A percentile compares a stretch with the other conserved stretches of the same genome.
Conservation (phyloP, 2,888 invertebrate species). For the Priocnemis perturbator region DNA sequence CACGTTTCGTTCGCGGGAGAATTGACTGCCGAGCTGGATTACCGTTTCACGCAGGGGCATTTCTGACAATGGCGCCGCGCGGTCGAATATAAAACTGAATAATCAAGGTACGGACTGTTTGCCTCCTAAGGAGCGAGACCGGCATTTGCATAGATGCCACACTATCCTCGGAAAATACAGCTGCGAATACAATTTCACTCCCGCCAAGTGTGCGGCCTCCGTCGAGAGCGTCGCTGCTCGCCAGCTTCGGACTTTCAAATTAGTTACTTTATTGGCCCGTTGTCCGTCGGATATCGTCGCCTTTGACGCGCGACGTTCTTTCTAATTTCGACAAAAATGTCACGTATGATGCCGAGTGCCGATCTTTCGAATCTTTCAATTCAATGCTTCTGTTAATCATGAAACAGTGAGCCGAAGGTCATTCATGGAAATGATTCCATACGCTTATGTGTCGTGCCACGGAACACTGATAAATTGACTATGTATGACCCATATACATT, state of each 20-base stretch:
- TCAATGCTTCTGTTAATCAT: not conserved
- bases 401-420: too few relatives aligned
- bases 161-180: conserved; percentile 18
- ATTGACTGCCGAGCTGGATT: conserved; percentile 23
- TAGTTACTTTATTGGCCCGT: conserved; percentile 1
- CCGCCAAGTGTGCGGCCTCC: not conserved
- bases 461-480: too few relatives aligned
- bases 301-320: conserved; percentile 1
- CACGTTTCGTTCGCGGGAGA: conserved; percentile 17
- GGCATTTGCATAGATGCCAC: conserved; percentile 22
- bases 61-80: not conserved
- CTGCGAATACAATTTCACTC: conserved; percentile 21
- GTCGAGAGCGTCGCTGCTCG: not conserved
- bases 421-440: too few relatives aligned
- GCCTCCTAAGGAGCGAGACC: not conserved
- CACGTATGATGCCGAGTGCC: not conserved
- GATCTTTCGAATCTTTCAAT: not conserved
- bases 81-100: conserved; percentile 5
- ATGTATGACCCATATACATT: too few relatives aligned
- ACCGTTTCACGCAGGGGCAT: not conserved
- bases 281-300: not conserved
- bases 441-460: too few relatives aligned
- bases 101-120: conserved; percentile 12
- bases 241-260: conserved; percentile 27
- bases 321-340: not conserved